phyloP scores from a whole-genome alignment of 1,140 invertebrate species.

The Zaprionus kolodkinae region DNA sequence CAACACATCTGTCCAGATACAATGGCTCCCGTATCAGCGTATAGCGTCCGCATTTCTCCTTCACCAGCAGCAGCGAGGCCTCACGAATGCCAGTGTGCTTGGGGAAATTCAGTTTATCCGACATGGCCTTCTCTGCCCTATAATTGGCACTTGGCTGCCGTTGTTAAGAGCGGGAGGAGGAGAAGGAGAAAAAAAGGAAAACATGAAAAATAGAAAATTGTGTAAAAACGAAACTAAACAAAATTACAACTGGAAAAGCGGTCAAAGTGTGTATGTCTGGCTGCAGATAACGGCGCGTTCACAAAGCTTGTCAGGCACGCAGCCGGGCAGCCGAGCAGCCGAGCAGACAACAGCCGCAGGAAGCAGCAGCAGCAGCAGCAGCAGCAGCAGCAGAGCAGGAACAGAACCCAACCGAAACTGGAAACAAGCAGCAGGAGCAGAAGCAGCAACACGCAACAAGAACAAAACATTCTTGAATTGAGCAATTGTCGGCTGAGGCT shows the following conservation, averaged over 20 bases:
- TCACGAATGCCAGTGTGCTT: constrained; percentile 90
- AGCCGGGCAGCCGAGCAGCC: neutral
- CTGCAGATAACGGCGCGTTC: constrained; percentile 49
- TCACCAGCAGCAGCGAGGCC: constrained; percentile 93
- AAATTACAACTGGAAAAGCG: constrained; percentile 66
- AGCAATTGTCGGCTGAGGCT: constrained; percentile 69
- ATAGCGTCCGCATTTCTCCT: constrained; percentile 95
- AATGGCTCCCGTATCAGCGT: constrained; percentile 94
- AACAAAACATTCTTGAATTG: constrained; percentile 67
- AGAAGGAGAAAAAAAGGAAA: constrained; percentile 33
- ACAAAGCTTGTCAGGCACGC: constrained; percentile 70
- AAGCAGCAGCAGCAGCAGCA: constrained; percentile 43
- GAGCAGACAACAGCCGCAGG: constrained; percentile 62
- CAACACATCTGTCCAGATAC: constrained; percentile 94
- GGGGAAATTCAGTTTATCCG: constrained; percentile 85
- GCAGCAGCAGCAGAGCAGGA: constrained; percentile 1
- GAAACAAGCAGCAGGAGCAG: constrained; percentile 20
- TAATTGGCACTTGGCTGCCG: constrained; percentile 86
- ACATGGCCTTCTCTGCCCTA: constrained; percentile 84
- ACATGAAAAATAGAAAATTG: constrained; percentile 58
- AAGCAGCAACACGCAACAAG: constrained; percentile 19
- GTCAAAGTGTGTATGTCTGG: constrained; percentile 10
- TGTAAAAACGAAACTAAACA: constrained; percentile 76
- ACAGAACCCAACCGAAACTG: constrained; percentile 6
- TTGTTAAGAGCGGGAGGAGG: constrained; percentile 2